Conservation (phyloP, 2,888 invertebrate species). For the Melanargia galathea region DNA sequence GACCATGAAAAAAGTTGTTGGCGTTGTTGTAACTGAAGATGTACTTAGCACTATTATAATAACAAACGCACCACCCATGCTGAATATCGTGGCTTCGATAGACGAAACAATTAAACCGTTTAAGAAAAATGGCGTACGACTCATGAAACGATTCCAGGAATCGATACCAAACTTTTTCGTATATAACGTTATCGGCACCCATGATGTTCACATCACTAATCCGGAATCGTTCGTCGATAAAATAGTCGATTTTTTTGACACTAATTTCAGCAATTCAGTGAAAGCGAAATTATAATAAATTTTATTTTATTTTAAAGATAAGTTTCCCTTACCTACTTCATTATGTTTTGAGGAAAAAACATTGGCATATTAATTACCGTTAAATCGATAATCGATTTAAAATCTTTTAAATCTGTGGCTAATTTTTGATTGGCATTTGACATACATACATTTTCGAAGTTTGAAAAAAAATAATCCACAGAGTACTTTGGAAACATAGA, state of each 20-base stretch:
- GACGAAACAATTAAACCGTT: slow-evolving; percentile 36
- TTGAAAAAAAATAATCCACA: too few species aligned
- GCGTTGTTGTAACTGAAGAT: slow-evolving; percentile 50
- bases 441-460: too few species aligned
- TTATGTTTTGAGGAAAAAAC: not conserved
- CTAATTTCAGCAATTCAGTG: slow-evolving; percentile 22
- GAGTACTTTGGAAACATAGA: too few species aligned
- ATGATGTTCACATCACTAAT: slow-evolving; percentile 82
- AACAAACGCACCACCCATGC: slow-evolving; percentile 48
- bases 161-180: slow-evolving; percentile 46
- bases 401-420: too few species aligned
- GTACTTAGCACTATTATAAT: slow-evolving; percentile 36
- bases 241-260: slow-evolving; percentile 60
- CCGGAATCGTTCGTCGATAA: slow-evolving; percentile 72
- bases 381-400: too few species aligned
- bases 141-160: slow-evolving; percentile 48
- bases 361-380: too few species aligned
- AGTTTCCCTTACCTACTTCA: not conserved
- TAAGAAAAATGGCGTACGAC: slow-evolving; percentile 44
- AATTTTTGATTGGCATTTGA: too few species aligned
- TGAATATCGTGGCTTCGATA: slow-evolving; percentile 47
- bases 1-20: slow-evolving; percentile 53
- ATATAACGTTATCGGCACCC: slow-evolving; percentile 72
- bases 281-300: slow-evolving; percentile 25
- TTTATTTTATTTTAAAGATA: not conserved